Conservation (phyloP, 2,888 invertebrate genomes). For the Eugnorisma glareosa region DNA sequence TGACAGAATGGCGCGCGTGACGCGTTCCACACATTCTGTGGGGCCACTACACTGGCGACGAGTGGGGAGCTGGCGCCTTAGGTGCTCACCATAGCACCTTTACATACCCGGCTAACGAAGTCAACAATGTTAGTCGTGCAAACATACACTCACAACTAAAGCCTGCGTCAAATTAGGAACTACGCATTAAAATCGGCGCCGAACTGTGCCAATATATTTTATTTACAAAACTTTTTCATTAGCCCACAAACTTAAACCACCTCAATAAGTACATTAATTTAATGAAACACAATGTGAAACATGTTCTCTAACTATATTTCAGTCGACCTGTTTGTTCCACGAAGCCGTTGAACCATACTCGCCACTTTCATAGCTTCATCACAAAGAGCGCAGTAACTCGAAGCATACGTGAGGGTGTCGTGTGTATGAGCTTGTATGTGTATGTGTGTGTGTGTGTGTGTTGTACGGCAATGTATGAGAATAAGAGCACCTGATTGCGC, state of each 20-base stretch:
- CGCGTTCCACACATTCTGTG: constrained; percentile 80
- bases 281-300: not conserved
- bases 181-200: not conserved
- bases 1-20: constrained; percentile 89
- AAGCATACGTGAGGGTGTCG: constrained; percentile 66
- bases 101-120: too few relatives aligned
- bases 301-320: not conserved
- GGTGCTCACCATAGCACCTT: not conserved
- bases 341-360: constrained; percentile 32
- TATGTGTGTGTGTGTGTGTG: constrained; percentile 38
- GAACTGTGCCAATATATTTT: not conserved
- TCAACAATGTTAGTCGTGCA: too few relatives aligned
- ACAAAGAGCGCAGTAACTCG: constrained; percentile 76
- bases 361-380: constrained; percentile 71
- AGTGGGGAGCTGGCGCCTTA: not conserved
- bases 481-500: constrained; percentile 88
- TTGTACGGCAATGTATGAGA: constrained; percentile 72
- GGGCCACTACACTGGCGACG: constrained; percentile 70
- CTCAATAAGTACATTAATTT: too few relatives aligned
- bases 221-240: not conserved
- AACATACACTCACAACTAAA: not conserved
- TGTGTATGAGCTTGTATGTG: constrained; percentile 62
- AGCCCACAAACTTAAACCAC: not conserved
- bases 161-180: not conserved
- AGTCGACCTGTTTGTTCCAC: too few relatives aligned